Evolutionary conservation across 2,888 invertebrate genomes (phyloP).

Genomic region (Drosophila niveifrons): DNA sequence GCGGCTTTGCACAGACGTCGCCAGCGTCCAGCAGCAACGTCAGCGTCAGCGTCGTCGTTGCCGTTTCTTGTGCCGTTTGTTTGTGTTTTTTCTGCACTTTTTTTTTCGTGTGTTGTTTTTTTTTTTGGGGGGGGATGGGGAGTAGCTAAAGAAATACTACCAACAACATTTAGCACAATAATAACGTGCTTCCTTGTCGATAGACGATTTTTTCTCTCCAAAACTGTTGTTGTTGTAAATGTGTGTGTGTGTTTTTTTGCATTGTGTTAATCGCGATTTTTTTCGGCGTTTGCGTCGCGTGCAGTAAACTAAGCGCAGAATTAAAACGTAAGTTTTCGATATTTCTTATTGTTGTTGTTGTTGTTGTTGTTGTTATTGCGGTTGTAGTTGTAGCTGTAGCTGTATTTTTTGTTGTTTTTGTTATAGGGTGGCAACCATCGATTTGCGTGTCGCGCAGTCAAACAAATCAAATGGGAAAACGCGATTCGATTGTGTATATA

Average conservation of each 20-base stretch:
- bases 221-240: slow-evolving; percentile 18
- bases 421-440: slow-evolving; percentile 69
- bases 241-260: slow-evolving; percentile 16
- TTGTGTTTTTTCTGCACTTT: slow-evolving; percentile 31
- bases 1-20: slow-evolving; percentile 63
- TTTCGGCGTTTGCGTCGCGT: slow-evolving; percentile 63
- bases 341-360: slow-evolving; percentile 27
- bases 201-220: slow-evolving; percentile 25
- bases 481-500: slow-evolving; percentile 49
- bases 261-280: slow-evolving; percentile 43
- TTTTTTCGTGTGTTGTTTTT: slow-evolving; percentile 10
- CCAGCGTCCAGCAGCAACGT: slow-evolving; percentile 26
- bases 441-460: slow-evolving; percentile 74
- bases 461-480: slow-evolving; percentile 66
- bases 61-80: slow-evolving; percentile 42
- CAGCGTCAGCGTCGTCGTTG: slow-evolving; percentile 34
- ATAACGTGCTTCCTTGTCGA: slow-evolving; percentile 76
- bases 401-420: slow-evolving; percentile 20
- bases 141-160: slow-evolving; percentile 24
- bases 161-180: slow-evolving; percentile 54
- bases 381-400: no score
- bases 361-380: neutral
- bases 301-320: slow-evolving; percentile 75
- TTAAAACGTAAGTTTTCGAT: slow-evolving; percentile 59
- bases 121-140: slow-evolving; percentile 4